Percentiles rank a stretch among this genome's conserved stretches.
Evolutionary conservation across 2,888 invertebrate genomes (phyloP).

Genomic region (Cryptus armator): DNA sequence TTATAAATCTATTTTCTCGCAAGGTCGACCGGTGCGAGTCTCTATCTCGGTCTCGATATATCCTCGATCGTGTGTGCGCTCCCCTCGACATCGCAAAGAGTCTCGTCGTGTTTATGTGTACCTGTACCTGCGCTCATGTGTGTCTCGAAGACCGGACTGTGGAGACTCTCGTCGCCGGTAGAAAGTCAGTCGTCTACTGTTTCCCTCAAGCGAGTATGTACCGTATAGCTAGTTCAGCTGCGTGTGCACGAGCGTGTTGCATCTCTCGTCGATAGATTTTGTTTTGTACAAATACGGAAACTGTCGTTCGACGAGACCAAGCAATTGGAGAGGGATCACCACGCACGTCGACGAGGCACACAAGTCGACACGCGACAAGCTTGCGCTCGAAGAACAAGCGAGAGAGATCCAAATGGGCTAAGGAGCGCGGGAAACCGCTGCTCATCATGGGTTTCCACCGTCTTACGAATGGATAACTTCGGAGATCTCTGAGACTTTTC

Average conservation of each 20-base stretch:
- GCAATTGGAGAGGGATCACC: slow-evolving; percentile 32
- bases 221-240: slow-evolving; percentile 31
- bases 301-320: slow-evolving; percentile 44
- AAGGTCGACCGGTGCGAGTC: slow-evolving; percentile 71
- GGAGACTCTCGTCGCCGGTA: slow-evolving; percentile 62
- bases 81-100: slow-evolving; percentile 27
- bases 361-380: slow-evolving; percentile 43
- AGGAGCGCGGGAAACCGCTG: slow-evolving; percentile 21
- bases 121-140: slow-evolving; percentile 11
- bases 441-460: neutral
- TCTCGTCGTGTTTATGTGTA: slow-evolving; percentile 29
- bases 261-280: slow-evolving; percentile 61
- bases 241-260: slow-evolving; percentile 36
- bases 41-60: slow-evolving; percentile 58
- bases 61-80: slow-evolving; percentile 39
- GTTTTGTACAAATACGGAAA: slow-evolving; percentile 68
- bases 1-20: slow-evolving; percentile 67
- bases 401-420: slow-evolving; percentile 17
- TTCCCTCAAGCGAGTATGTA: slow-evolving; percentile 48
- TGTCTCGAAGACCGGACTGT: slow-evolving; percentile 54
- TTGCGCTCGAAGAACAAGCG: slow-evolving; percentile 10
- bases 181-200: slow-evolving; percentile 63
- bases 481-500: slow-evolving; percentile 27
- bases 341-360: slow-evolving; percentile 28
- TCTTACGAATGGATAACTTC: neutral